Evolutionary conservation across 2,797 vertebrate species (phyloP), one percentile per base, ranked within the genome.

Genomic region (Malurus leucopterus): DNA sequence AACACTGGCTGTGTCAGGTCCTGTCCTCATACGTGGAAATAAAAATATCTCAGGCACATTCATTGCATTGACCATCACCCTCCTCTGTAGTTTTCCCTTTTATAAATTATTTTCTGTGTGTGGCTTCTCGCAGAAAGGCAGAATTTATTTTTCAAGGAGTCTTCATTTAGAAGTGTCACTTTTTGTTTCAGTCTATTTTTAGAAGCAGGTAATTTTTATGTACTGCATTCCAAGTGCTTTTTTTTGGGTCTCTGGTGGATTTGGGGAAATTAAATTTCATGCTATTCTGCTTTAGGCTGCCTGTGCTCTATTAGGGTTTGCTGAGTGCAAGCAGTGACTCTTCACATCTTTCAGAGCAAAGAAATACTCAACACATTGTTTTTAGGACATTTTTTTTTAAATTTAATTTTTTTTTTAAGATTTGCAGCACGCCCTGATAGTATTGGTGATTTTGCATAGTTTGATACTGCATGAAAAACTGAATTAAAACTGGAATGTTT

Each of bases 231-330:
- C 92, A 64, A n/a, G 86, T 73, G 84, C 69, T 5, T 46, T 46
- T 83, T 93, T 90, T 79, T 76, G 69, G 83, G 70, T 93, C 96
- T 97, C 87, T 68, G 63, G 80, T 92, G 92, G 90, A 85, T 91
- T 92, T 91, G 92, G 47, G 10, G 55, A 94, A 96, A 95, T 95
- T 93, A 95, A 94, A 95, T 97, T 95, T 95, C 87, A 94, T 86
- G 89, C 76, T 91, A 61, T 93, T 84, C 80, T 93, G 89, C 80
- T 87, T 84, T 79, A 85, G 76, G 86, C 89, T 94, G 53, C 50
- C 7, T 91, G 74, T 57, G 84, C 65, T 85, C 90, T 81, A 34
- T 95, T 93, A 92, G 85, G 50, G 80, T 88, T 92, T 86, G 92
- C 73, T 71, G 65, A 95, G 67, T 91, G 92, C 92, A 72, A 63